Evolutionary conservation across 2,888 invertebrate genomes (phyloP), one percentile per base, ranked within the genome.

Genomic region (Pseudococcus jackbeardsleyi): DNA sequence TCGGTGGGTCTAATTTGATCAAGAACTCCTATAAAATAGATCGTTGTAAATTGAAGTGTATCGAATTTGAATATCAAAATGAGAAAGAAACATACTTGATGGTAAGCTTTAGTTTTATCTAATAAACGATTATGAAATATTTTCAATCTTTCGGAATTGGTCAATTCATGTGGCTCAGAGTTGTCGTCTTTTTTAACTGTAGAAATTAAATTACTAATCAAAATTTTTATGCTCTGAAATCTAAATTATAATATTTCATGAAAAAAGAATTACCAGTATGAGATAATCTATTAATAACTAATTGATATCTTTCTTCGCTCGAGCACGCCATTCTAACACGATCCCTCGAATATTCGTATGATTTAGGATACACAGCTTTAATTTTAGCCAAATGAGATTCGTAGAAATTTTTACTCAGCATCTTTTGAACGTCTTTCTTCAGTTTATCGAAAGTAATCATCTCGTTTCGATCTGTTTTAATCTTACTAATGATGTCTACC

Each of bases 401-500:
- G 59, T 94, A 94, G 90, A 98, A 95, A 91, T 95, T 96, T 90
- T 96, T 91, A 90, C 96, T 95, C 19, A 96, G 92, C 94, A 98
- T 95, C 91, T 97, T 95, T 92, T 98, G 97, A 0, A 98, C 96
- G 0, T 96, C 96, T 11, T 96, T 94, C 91, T 96, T 96, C 0
- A 98, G 92, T 92, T 98, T 98, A 89, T 94, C 93, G 91, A 97
- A 97, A 1, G 97, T 97, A 89, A 98, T 95, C 87, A 94, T 94
- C 92, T 98, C 98, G 91, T 95, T 95, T 88, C 98, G 94, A 91
- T 98, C 98, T 91, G 94, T 95, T 89, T 98, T 93, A 92, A 98
- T 95, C 89, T 97, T 90, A 6, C 94, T 94, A 84, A 98, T 96
- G 3, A 96, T 96, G 91, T 98, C 98, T 91, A 97, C 93, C 85